Evolutionary conservation across 2,888 invertebrate species (phyloP), one percentile per base, ranked within the genome.

Genomic region (Meghimatium bilineatum): DNA sequence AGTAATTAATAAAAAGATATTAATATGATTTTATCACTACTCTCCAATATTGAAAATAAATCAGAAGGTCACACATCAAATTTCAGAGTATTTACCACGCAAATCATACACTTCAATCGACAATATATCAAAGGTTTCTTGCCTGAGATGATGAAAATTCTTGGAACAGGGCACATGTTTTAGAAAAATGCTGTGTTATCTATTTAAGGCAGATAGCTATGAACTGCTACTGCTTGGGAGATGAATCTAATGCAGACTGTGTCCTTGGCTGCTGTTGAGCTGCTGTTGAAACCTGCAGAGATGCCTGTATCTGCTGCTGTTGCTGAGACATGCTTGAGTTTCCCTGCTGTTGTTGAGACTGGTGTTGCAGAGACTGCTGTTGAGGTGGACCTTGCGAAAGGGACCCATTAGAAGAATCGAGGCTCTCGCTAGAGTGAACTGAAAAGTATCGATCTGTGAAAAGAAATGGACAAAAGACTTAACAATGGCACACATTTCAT

Each of bases 391-490:
- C 82, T 32, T 82, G 82, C 29, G 75, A 78, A 14, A 78, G 78
- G 26, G 78, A 49, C 29, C 84, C 84, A 66, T 80, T 84, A 32
- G 84, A 84, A 32, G 85, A 84, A 44, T 86, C 86, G 76, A 86
- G 67, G 23, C 85, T 83, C 72, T 86, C 86, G 63, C 69, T 80
- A 32, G 82, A 85, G 69, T 86, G 86, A 83, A 86, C 85, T 20
- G 85, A 82, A 80, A 86, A 86, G 72, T 84, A 86, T n/a, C 86
- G 86, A 29, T 86, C 86, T 86, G 86, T 0, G 10, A 23, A 74
- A 32, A 52, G 32, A 6, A 52, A 52, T 44, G 32, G 32, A 44
- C 44, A 44, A 8, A 8, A 8, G 12, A 44, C 44, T 8, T 8
- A 44, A 12, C 44, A 44, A 12, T 44, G 44, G 44, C 5, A 44